Percentiles rank a stretch among this genome's conserved stretches.
These are phyloP conservation scores for Apantesis nais DNA, from an alignment of 2,888 invertebrate species.

Conservation along the genomic window DNA sequence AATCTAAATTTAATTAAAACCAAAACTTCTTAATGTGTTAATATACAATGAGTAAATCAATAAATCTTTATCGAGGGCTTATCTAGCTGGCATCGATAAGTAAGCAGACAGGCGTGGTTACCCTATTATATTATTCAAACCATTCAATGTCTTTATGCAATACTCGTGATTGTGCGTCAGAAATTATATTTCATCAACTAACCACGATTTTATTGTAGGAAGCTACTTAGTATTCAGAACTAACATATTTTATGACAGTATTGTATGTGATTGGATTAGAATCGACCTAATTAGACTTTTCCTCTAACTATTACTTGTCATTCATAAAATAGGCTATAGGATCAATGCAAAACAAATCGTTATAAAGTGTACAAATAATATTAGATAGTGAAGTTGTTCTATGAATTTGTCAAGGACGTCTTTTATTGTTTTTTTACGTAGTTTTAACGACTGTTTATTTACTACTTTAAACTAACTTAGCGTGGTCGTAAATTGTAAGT, in stretches of 20 bases:
- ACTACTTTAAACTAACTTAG: conserved; percentile 47
- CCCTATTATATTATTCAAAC: conserved; percentile 64
- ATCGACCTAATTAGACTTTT: conserved; percentile 12
- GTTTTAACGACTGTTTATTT: conserved; percentile 41
- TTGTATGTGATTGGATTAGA: conserved; percentile 34
- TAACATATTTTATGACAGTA: conserved; percentile 35
- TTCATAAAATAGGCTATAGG: background rate
- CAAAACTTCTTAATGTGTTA: conserved; percentile 8
- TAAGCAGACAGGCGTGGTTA: conserved; percentile 52
- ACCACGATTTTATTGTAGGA: conserved; percentile 26
- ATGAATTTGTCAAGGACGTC: conserved; percentile 23
- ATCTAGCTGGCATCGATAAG: conserved; percentile 65
- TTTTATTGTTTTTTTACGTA: conserved; percentile 5
- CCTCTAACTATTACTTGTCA: conserved; percentile 5
- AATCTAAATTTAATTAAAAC: background rate
- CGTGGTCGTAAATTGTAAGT: conserved; percentile 57
- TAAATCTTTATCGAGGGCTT: conserved; percentile 71
- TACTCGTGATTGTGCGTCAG: conserved; percentile 36
- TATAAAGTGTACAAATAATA: background rate
- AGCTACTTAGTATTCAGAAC: conserved; percentile 41
- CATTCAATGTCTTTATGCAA: conserved; percentile 58
- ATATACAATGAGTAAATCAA: conserved; percentile 67
- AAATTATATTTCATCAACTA: conserved; percentile 34
- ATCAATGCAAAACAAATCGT: background rate
- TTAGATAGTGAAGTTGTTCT: background rate